Percentiles rank a stretch among this genome's conserved stretches.
phyloP scores from a whole-genome alignment of 2,888 invertebrate species.

The Athalia rosae region DNA sequence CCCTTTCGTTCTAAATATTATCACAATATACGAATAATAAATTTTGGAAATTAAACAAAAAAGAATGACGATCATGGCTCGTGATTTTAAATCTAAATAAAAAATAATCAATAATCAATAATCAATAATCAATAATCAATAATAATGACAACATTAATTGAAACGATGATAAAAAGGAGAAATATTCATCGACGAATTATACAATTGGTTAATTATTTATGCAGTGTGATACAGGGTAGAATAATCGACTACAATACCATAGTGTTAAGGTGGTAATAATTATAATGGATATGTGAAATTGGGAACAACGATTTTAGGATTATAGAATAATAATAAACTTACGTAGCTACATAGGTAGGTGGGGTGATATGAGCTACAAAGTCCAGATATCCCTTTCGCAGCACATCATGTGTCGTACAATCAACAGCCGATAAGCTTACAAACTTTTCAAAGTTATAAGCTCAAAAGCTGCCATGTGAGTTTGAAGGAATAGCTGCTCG shows the following conservation, averaged over 20 bases:
- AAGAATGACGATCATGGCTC: neutral
- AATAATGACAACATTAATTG: no score
- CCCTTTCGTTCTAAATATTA: constrained; percentile 29
- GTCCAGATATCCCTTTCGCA: constrained; percentile 10
- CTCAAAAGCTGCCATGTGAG: neutral
- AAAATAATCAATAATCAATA: neutral
- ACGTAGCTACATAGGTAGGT: no score
- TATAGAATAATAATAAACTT: neutral
- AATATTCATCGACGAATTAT: no score
- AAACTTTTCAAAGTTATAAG: neutral
- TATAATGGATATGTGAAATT: neutral
- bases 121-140: neutral
- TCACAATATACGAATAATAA: constrained; percentile 35
- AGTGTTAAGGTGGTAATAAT: no score
- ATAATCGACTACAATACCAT: no score
- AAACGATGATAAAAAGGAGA: no score
- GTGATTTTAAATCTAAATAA: neutral
- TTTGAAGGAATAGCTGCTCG: neutral
- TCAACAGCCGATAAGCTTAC: neutral
- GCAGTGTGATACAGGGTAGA: no score
- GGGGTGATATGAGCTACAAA: constrained; percentile 21
- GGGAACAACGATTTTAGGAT: neutral
- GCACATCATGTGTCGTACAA: neutral
- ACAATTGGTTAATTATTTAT: no score
- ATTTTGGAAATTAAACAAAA: constrained; percentile 27